Percentiles rank a stretch among this genome's conserved stretches.
Evolutionary conservation across 1,140 invertebrate genomes (phyloP).

Genomic region (Drosophila insularis): DNA sequence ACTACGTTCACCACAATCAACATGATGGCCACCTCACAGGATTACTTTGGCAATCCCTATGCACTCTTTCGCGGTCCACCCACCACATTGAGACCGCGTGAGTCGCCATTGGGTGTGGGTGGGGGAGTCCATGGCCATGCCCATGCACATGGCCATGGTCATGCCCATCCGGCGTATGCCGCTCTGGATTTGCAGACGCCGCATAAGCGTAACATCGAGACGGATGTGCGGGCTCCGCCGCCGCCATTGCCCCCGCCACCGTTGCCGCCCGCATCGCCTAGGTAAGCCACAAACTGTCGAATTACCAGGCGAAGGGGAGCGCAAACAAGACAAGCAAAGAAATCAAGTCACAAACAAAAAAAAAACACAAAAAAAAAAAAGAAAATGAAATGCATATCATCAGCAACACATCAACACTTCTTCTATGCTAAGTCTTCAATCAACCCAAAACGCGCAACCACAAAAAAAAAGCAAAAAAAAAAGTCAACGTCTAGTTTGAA

Average conservation of each 20-base stretch:
- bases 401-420: constrained; percentile 72
- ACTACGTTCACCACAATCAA: constrained; percentile 24
- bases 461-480: constrained; percentile 16
- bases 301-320: constrained; percentile 33
- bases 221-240: constrained; percentile 68
- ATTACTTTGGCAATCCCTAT: constrained; percentile 81
- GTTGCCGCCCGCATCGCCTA: constrained; percentile 72
- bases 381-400: constrained; percentile 67
- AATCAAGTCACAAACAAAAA: constrained; percentile 29
- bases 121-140: constrained; percentile 50
- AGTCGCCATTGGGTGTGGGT: constrained; percentile 68
- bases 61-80: constrained; percentile 77
- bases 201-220: constrained; percentile 69
- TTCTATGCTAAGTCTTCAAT: constrained; percentile 73
- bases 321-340: constrained; percentile 54
- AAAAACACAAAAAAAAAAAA: constrained; percentile 25
- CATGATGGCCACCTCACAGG: constrained; percentile 81
- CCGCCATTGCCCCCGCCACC: constrained; percentile 73
- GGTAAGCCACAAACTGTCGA: constrained; percentile 65
- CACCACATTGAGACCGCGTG: constrained; percentile 69
- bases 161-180: constrained; percentile 54
- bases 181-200: constrained; percentile 77
- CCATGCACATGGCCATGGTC: constrained; percentile 43
- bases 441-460: constrained; percentile 42
- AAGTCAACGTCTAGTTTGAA: constrained; percentile 22